Base-by-base conservation (phyloP, 2,888 invertebrate genomes). In the Itoplectis maculator region DNA sequence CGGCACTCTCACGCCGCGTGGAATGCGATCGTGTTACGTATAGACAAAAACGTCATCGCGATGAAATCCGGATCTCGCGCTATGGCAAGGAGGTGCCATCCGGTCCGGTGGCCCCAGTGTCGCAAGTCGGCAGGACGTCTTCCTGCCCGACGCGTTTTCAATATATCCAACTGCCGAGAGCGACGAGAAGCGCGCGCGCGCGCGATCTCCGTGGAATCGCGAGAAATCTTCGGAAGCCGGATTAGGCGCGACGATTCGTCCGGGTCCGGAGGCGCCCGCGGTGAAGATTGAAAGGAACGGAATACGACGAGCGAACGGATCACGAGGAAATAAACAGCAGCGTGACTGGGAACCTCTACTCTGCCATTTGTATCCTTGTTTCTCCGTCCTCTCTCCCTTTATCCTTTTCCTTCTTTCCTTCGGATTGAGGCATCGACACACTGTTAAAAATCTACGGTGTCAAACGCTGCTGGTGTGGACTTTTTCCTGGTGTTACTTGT, bases 191-290 rank as follows among this genome's bases (percentile, higher is more conserved):
- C n/a, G n/a, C n/a, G n/a, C n/a, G n/a, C n/a, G n/a, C n/a, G n/a
- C n/a, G n/a, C n/a, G n/a, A n/a, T n/a, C 29, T 29, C 5, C 29
- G 29, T 40, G 47, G 65, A 72, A 65, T 80, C 65, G 75, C 49
- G 75, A 70, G 80, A 81, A 70, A 81, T 80, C 75, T 80, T 75
- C 69, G 69, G 45, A 70, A 81, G 80, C 75, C 65, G 76, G 81
- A 81, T 76, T 69, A 81, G 45, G 40, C 65, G 18, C 29, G 49
- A 29, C 70, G 76, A 68, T 77, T 77, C 45, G 77, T 81, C 77
- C 81, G 70, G 66, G 15, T 76, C 72, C 54, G 47, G 18, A 51
- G 23, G 15, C 29, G 3, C 29, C 29, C 29, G 40, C 35, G 40
- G 29, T 29, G 59, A 51, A 72, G 54, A 75, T 74, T 23, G 61